phyloP scores from a whole-genome alignment of 2,888 invertebrate species.

The Steromphala cineraria region DNA sequence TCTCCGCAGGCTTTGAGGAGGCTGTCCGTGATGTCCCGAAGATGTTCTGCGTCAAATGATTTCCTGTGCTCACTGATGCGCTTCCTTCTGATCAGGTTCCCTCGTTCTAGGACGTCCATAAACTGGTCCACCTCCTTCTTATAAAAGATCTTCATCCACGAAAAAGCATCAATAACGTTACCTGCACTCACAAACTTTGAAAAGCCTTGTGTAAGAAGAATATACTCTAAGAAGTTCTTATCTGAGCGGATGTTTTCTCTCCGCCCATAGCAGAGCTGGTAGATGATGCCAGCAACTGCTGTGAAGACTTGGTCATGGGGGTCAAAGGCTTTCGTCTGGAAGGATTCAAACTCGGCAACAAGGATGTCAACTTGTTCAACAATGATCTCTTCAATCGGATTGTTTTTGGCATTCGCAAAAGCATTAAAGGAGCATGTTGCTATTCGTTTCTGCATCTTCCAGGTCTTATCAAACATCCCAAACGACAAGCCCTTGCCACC shows the following conservation, averaged over 20 bases:
- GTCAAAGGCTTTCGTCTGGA: conserved; percentile 13
- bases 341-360: conserved; percentile 2
- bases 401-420: conserved; percentile 32
- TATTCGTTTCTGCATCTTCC: conserved; percentile 45
- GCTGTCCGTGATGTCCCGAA: conserved; percentile 54
- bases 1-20: conserved; percentile 37
- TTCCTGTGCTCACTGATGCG: conserved; percentile 36
- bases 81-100: not conserved
- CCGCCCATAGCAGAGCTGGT: conserved; percentile 40
- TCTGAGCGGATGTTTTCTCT: conserved; percentile 32
- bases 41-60: conserved; percentile 30
- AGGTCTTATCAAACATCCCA: conserved; percentile 24
- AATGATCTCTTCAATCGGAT: conserved; percentile 32
- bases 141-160: conserved; percentile 44
- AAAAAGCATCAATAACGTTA: conserved; percentile 48
- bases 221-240: conserved; percentile 16
- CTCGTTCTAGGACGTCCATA: conserved; percentile 1
- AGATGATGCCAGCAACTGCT: conserved; percentile 32
- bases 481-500: conserved; percentile 29
- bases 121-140: conserved; percentile 29
- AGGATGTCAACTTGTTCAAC: conserved; percentile 24
- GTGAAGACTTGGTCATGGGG: conserved; percentile 22
- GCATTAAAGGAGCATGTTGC: conserved; percentile 36
- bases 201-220: conserved; percentile 21
- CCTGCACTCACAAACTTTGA: conserved; percentile 37